Base-by-base conservation (phyloP, 1,140 invertebrate genomes). In the Tribolium castaneum region DNA sequence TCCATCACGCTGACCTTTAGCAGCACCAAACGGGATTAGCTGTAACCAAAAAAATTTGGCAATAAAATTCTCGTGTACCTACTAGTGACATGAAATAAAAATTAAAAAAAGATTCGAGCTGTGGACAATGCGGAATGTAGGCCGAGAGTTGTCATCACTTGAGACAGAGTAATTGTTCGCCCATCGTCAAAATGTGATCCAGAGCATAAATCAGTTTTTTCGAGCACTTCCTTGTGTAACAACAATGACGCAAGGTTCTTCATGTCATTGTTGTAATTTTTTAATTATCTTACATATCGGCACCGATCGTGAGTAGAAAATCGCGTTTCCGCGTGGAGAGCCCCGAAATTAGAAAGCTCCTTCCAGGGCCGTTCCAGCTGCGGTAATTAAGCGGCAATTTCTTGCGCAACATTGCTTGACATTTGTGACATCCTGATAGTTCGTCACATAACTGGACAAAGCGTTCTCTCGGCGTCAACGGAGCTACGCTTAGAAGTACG, bases 331-430 rank as follows among this genome's bases (percentile, higher is more conserved):
- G 10, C 25, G 10, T 45, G n/a, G 39, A 34, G 59, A 14, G 10
- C 59, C 25, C 59, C 59, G 59, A 35, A 34, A 35, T 66, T 66
- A 66, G 59, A 66, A 66, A 52, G 70, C 39, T 45, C 19, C 1
- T 34, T 73, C 71, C 49, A 52, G 49, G 52, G 49, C 71, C 49
- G 71, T 73, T 73, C 71, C 71, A 35, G 45, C 52, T 52, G 45
- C 52, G 71, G 49, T 73, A 73, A 73, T 73, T 73, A 73, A 73
- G 71, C 71, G 71, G 49, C 52, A 73, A 73, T 73, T 52, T 54
- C 39, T 51, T 52, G 70, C 50, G 70, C 50, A 72, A 51, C 50
- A 51, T 30, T 52, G 50, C 39, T 52, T 51, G 39, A 50, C 50
- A 51, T 50, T 72, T 73, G 16, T 73, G 71, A 73, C 71, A 73